Base-by-base conservation (phyloP, 1,140 invertebrate genomes). In the Akabosia matsudoensis region DNA sequence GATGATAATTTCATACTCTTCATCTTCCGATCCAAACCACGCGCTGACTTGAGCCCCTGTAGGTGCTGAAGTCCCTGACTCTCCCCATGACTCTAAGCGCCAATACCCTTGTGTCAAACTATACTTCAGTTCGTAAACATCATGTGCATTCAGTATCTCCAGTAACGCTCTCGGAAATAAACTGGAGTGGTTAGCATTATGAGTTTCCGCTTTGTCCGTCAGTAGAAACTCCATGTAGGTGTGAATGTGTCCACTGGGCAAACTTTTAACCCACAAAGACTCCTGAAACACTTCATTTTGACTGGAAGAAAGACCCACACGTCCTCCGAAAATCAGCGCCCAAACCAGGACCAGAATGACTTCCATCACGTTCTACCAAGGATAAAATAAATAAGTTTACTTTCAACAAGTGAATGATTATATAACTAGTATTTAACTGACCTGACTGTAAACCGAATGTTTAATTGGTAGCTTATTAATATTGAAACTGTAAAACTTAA, bases 81-180 rank as follows among this genome's bases (percentile, higher is more conserved):
- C 97, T 4, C 96, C 97, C 96, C 96, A 99, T 76, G 91, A 90
- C 82, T 94, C 89, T 85, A 97, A 91, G 76, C 92, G 89, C 97
- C 97, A 99, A 67, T 95, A 85, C 1, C 97, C 97, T 85, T 96
- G 92, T 0, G 96, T 97, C 74, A 99, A 87, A 76, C 91, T 92
- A 34, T 99, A 87, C 84, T 98, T 95, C 7, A 99, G 85, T 84
- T 98, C 97, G 83, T 93, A 90, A 0, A 98, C 90, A 83, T 91
- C 87, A 83, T 95, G 93, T 22, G 91, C 88, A 74, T 90, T 87
- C 81, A 98, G 88, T n/a, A 98, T 91, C 87, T 98, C 96, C 34
- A 92, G 91, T 61, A 99, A 85, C 0, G 94, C 90, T 82, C 94
- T 89, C 22, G 97, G 96, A 86, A 98, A 97, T 70, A 97, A 30